Evolutionary conservation across 1,140 invertebrate species (phyloP).

Genomic region (Rhysida immarginata): DNA sequence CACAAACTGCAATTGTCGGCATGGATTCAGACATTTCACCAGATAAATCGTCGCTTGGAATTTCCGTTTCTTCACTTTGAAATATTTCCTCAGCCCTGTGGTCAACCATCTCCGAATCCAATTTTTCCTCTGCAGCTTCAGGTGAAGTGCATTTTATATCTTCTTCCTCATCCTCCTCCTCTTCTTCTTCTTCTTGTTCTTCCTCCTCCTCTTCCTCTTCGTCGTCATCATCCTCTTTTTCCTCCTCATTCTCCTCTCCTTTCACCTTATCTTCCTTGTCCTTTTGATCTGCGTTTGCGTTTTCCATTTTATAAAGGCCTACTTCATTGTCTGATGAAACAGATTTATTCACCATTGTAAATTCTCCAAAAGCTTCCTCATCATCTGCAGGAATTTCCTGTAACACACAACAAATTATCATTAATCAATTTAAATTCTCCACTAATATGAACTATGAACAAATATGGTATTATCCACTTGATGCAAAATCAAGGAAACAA

Average conservation of each 20-base stretch:
- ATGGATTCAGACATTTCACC: neutral
- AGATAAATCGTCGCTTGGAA: neutral
- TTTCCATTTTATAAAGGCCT: slow-evolving; percentile 20
- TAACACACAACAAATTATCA: no score
- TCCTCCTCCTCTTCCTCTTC: slow-evolving; percentile 3
- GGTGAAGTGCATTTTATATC: neutral
- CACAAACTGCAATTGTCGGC: slow-evolving; percentile 9
- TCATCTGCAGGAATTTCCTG: neutral
- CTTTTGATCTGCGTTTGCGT: slow-evolving; percentile 17
- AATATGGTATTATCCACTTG: no score
- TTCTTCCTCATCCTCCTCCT: neutral
- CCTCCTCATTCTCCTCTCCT: slow-evolving; percentile 21
- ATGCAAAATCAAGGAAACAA: no score
- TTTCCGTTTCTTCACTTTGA: neutral
- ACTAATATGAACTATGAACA: no score
- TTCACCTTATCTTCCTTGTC: slow-evolving; percentile 8
- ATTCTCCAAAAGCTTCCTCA: neutral
- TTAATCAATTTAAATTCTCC: no score
- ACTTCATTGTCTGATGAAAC: slow-evolving; percentile 14
- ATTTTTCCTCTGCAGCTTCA: neutral
- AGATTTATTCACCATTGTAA: slow-evolving; percentile 6
- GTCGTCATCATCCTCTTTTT: slow-evolving; percentile 16
- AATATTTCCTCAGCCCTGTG: neutral
- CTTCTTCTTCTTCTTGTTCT: neutral
- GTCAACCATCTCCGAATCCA: neutral